phyloP scores from a whole-genome alignment of 1,140 invertebrate genomes.

The Formica selysi region DNA sequence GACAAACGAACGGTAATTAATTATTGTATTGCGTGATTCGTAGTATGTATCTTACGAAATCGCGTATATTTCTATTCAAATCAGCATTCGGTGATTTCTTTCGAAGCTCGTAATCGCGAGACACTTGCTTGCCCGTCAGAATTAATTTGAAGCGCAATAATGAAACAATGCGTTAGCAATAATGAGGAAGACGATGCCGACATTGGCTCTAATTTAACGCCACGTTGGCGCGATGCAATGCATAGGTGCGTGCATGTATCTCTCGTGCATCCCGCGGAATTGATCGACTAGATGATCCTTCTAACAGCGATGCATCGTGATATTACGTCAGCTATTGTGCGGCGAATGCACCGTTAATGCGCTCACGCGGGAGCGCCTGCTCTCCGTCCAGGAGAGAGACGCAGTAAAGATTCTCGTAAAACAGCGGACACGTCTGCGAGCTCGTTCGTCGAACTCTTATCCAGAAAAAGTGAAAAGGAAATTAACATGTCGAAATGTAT shows the following conservation, averaged over 20 bases:
- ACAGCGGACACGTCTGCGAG: neutral
- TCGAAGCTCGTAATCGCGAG: neutral
- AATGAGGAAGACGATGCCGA: constrained; percentile 36
- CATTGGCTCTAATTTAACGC: constrained; percentile 43
- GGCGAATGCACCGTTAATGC: constrained; percentile 31
- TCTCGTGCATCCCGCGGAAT: constrained; percentile 43
- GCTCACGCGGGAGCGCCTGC: neutral
- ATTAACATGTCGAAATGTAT: neutral
- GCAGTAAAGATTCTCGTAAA: neutral
- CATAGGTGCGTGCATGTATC: constrained; percentile 20
- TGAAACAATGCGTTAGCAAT: constrained; percentile 47
- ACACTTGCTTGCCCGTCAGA: neutral
- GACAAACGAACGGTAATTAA: neutral
- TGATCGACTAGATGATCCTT: constrained; percentile 49
- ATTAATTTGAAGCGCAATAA: constrained; percentile 31
- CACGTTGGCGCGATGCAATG: constrained; percentile 27
- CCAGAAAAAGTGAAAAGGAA: neutral
- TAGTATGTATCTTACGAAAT: neutral
- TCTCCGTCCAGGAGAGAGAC: constrained; percentile 7
- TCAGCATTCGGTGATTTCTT: constrained; percentile 5
- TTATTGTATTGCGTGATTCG: neutral
- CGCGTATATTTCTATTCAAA: neutral
- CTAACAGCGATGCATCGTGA: constrained; percentile 21
- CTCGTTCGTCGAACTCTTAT: neutral
- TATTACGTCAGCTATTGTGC: constrained; percentile 43